Conservation (phyloP, 2,888 invertebrate genomes). For the Eubasilissa splendida region DNA sequence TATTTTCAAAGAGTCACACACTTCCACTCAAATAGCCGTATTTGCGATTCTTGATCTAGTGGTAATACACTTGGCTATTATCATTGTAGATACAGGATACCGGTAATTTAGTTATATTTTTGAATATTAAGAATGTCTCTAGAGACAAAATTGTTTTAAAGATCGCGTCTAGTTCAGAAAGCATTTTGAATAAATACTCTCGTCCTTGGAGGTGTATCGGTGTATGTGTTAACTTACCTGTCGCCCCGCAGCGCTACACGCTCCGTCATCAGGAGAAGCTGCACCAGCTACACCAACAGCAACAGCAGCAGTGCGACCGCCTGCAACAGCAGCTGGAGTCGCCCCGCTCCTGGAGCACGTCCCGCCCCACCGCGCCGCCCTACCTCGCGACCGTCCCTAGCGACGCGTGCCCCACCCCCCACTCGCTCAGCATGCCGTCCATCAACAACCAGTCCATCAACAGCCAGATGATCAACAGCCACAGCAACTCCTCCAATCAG, state of each 20-base stretch:
- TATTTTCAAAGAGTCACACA: too few species aligned
- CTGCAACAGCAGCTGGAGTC: slow-evolving; percentile 50
- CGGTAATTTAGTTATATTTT: too few species aligned
- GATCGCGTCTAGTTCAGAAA: neutral
- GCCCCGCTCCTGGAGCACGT: slow-evolving; percentile 49
- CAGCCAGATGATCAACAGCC: slow-evolving; percentile 38
- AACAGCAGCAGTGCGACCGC: slow-evolving; percentile 35
- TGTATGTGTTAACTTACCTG: slow-evolving; percentile 15
- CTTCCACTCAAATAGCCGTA: too few species aligned
- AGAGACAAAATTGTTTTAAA: too few species aligned
- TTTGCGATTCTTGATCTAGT: too few species aligned
- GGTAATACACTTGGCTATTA: too few species aligned
- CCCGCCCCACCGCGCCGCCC: slow-evolving; percentile 65
- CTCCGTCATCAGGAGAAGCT: slow-evolving; percentile 51
- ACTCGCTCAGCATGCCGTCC: slow-evolving; percentile 71
- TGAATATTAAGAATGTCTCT: too few species aligned
- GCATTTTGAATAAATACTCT: slow-evolving; percentile 1
- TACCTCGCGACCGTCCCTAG: slow-evolving; percentile 72
- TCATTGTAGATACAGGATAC: too few species aligned
- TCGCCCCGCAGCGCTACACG: slow-evolving; percentile 53
- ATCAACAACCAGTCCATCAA: slow-evolving; percentile 61
- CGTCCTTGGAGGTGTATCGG: neutral
- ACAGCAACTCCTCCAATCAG: slow-evolving; percentile 50
- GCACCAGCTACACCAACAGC: slow-evolving; percentile 38
- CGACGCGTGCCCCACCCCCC: slow-evolving; percentile 69